A percentile compares a stretch with the other conserved stretches of the same genome.
Evolutionary conservation across 2,888 invertebrate species (phyloP).

Genomic region (Aquatica leii): DNA sequence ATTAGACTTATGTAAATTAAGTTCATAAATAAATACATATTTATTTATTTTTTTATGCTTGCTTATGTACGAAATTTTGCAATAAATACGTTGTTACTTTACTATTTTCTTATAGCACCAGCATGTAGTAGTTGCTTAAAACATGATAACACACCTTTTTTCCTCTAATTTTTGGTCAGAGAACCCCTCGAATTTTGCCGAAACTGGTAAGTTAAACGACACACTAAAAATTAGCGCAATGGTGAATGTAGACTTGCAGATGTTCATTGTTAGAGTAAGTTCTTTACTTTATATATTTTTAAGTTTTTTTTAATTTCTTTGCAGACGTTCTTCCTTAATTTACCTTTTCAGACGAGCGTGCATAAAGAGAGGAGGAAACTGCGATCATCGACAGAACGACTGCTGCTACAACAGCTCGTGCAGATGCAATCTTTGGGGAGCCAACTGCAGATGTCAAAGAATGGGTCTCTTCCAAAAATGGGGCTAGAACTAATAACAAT

Average conservation of each 20-base stretch:
- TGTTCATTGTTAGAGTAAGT: conserved; percentile 30
- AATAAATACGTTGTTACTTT: too few species aligned
- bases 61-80: too few species aligned
- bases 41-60: too few species aligned
- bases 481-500: conserved; percentile 66
- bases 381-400: conserved; percentile 84
- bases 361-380: conserved; percentile 81
- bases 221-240: not conserved
- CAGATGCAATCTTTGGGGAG: conserved; percentile 89
- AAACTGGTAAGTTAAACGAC: conserved; percentile 1
- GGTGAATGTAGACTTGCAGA: conserved; percentile 11
- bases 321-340: conserved; percentile 84
- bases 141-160: too few species aligned
- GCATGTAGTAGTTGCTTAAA: too few species aligned
- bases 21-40: too few species aligned
- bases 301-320: conserved; percentile 66
- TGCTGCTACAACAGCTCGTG: conserved; percentile 88
- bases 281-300: conserved; percentile 49
- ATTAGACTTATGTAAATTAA: too few species aligned
- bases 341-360: conserved; percentile 87
- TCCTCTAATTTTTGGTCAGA: too few species aligned
- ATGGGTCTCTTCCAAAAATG: conserved; percentile 90
- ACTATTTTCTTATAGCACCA: too few species aligned
- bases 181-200: too few species aligned
- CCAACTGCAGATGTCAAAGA: conserved; percentile 87